A percentile compares a stretch with the other conserved stretches of the same genome.
phyloP scores from a whole-genome alignment of 2,113 vertebrate species.

The Solea senegalensis region DNA sequence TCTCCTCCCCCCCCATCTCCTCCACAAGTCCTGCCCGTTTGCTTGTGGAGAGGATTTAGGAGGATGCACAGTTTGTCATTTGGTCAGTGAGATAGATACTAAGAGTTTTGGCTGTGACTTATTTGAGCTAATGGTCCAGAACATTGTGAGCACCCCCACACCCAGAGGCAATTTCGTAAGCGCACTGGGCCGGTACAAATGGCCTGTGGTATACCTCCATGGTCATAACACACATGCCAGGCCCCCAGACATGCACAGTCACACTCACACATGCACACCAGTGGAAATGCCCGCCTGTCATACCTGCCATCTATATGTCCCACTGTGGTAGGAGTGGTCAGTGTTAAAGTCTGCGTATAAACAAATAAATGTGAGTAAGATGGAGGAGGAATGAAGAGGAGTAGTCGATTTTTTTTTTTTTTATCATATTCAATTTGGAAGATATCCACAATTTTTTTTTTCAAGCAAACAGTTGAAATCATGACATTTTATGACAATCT shows the following conservation, averaged over 20 bases:
- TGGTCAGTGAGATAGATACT: conserved; percentile 78
- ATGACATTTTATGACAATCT: neutral
- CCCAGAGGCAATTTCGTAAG: conserved; percentile 80
- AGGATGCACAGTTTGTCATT: conserved; percentile 80
- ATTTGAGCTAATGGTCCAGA: conserved; percentile 83
- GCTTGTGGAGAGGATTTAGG: conserved; percentile 62
- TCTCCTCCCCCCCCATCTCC: conserved; percentile 15
- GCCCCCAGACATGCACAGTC: conserved; percentile 36
- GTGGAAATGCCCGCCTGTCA: conserved; percentile 24
- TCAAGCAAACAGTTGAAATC: no score
- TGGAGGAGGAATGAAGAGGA: conserved; percentile 27
- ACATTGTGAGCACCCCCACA: conserved; percentile 80
- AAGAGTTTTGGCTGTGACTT: conserved; percentile 81
- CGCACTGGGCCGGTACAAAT: conserved; percentile 78
- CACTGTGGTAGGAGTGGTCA: conserved; percentile 2
- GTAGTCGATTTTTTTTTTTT: no score
- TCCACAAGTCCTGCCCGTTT: conserved; percentile 39
- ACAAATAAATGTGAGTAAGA: conserved; percentile 32
- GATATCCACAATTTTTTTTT: neutral
- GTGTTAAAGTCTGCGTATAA: conserved; percentile 52
- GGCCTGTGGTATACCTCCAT: conserved; percentile 74
- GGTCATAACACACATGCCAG: conserved; percentile 71
- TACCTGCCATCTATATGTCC: conserved; percentile 14
- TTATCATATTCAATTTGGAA: conserved; percentile 7
- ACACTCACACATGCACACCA: conserved; percentile 40